A percentile compares a stretch with the other conserved stretches of the same genome.
Evolutionary conservation across 2,888 invertebrate genomes (phyloP).

Genomic region (Tupiocoris notatus): DNA sequence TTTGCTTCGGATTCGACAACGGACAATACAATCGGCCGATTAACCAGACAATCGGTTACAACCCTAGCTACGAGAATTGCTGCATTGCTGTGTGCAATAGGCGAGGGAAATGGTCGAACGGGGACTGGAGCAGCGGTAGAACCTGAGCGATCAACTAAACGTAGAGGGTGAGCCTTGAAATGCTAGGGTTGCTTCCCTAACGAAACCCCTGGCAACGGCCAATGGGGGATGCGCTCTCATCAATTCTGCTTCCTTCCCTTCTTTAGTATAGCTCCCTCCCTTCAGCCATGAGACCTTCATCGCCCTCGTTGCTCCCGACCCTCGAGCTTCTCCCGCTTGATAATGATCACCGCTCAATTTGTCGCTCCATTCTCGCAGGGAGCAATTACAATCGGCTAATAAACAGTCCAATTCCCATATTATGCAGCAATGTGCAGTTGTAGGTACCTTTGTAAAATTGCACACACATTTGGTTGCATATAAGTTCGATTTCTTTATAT

Average conservation of each 20-base stretch:
- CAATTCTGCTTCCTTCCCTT: neutral
- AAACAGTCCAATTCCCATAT: too few species aligned
- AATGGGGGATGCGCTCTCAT: neutral
- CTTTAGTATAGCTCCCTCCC: neutral
- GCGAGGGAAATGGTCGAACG: neutral
- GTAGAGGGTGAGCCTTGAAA: neutral
- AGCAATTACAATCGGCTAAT: neutral
- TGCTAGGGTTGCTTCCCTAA: neutral
- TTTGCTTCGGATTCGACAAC: neutral
- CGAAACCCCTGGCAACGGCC: neutral
- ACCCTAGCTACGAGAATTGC: neutral
- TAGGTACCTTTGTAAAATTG: too few species aligned
- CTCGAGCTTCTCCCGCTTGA: neutral
- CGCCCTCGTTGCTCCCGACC: neutral
- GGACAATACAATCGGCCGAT: neutral
- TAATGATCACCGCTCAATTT: neutral
- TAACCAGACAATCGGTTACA: neutral
- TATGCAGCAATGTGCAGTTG: too few species aligned
- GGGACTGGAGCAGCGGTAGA: neutral
- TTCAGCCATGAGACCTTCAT: neutral
- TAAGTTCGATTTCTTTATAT: too few species aligned
- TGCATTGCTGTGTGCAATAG: neutral
- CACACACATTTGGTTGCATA: too few species aligned
- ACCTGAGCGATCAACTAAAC: neutral
- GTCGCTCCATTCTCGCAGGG: neutral